Percentiles rank a stretch among this genome's conserved stretches.
Conservation (phyloP, 2,113 vertebrate genomes). For the Chroicocephalus ridibundus region DNA sequence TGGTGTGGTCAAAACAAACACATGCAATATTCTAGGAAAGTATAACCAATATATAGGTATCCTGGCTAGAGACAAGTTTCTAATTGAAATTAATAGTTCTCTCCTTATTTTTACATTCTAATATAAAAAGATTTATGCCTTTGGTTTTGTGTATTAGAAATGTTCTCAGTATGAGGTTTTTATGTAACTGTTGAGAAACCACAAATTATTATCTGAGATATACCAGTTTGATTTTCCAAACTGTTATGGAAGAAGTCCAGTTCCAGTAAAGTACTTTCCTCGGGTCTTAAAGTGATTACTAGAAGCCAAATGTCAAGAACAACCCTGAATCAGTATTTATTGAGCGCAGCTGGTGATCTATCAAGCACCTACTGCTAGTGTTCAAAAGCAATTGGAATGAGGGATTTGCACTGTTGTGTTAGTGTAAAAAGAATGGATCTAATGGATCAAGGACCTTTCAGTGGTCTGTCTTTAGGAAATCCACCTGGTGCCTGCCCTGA, state of each 20-base stretch:
- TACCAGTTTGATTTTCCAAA: not conserved
- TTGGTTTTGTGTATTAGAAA: constrained; percentile 19
- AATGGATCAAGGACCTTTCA: not conserved
- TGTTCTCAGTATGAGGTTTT: not conserved
- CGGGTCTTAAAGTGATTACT: constrained; percentile 8
- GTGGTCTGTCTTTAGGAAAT: not conserved
- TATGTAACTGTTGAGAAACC: not conserved
- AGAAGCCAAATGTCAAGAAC: constrained; percentile 4
- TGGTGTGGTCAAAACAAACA: not conserved
- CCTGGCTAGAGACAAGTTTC: not conserved
- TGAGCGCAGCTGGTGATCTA: not conserved
- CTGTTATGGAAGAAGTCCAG: not conserved
- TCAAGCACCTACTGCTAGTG: not conserved
- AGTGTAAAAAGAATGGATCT: not conserved
- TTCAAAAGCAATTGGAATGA: constrained; percentile 26
- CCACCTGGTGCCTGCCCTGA: not conserved
- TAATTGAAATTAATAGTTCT: not conserved
- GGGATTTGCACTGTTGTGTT: not conserved
- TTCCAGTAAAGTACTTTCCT: constrained; percentile 25
- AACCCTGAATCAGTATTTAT: constrained; percentile 26
- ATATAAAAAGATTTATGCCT: not conserved
- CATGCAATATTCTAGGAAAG: not conserved
- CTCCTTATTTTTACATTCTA: not conserved
- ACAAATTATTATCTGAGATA: not conserved
- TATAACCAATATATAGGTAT: not conserved